phyloP scores from a whole-genome alignment of 2,113 vertebrate genomes.

The Mormoops blainvillei region DNA sequence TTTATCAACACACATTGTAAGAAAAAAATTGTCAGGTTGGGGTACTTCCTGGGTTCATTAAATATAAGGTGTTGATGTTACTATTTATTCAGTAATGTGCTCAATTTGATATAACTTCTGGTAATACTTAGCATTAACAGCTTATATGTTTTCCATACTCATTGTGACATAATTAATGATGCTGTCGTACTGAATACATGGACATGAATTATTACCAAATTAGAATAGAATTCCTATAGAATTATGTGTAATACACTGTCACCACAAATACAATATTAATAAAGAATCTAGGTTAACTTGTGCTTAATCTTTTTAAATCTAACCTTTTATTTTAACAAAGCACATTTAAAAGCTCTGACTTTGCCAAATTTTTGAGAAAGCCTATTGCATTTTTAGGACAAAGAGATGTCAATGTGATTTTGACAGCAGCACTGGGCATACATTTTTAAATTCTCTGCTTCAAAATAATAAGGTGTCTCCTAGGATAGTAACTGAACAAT shows the following conservation, averaged over 20 bases:
- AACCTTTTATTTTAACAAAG: constrained; percentile 33
- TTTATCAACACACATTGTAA: not conserved
- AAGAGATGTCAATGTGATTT: not conserved
- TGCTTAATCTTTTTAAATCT: constrained; percentile 50
- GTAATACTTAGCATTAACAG: constrained; percentile 19
- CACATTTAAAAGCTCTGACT: constrained; percentile 48
- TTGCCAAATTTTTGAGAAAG: not conserved
- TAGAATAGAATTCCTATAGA: constrained; percentile 62
- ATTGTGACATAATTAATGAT: constrained; percentile 63
- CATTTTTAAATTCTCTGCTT: constrained; percentile 56
- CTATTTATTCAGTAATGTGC: not conserved
- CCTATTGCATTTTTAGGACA: not conserved
- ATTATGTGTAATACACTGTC: not conserved
- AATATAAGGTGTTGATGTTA: constrained; percentile 4
- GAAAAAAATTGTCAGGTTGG: not conserved
- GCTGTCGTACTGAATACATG: not conserved
- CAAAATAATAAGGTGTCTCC: constrained; percentile 32
- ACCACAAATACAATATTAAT: constrained; percentile 39
- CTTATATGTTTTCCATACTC: constrained; percentile 12
- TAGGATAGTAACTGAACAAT: not conserved
- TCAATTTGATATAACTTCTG: not conserved
- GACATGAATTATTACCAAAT: constrained; percentile 47
- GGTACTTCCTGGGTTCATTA: not conserved
- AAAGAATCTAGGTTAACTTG: constrained; percentile 15
- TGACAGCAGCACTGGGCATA: not conserved